Conservation (phyloP, 2,888 invertebrate species). For the Acrocyrtus sp. region DNA sequence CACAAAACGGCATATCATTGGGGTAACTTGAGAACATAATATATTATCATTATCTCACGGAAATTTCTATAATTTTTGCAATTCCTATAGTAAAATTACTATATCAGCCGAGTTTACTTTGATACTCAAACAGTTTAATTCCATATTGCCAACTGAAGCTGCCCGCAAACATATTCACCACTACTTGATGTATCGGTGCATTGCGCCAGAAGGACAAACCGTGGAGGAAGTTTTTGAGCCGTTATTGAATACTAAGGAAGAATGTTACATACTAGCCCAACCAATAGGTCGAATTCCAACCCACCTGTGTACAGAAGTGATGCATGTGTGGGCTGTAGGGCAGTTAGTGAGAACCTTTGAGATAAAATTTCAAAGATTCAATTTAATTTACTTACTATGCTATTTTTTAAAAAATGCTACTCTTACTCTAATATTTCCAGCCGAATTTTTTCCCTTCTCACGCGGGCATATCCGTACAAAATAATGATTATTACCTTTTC, state of each 20-base stretch:
- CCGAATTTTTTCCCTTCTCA: no score
- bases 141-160: no score
- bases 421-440: no score
- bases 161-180: slow-evolving; percentile 11
- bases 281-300: slow-evolving; percentile 4
- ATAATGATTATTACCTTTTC: no score
- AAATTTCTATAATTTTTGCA: no score
- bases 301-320: slow-evolving; percentile 1
- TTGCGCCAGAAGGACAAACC: neutral
- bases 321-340: neutral
- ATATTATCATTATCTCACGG: no score
- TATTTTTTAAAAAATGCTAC: no score
- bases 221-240: slow-evolving; percentile 1
- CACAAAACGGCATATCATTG: slow-evolving; percentile 18
- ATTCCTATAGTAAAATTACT: no score
- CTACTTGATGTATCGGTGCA: slow-evolving; percentile 6
- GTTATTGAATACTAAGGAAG: slow-evolving; percentile 2
- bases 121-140: no score
- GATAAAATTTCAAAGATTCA: slow-evolving; percentile 10
- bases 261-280: neutral
- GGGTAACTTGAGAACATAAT: slow-evolving; percentile 15
- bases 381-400: no score
- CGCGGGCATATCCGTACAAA: no score
- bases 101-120: no score
- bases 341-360: neutral